A percentile compares a stretch with the other conserved stretches of the same genome.
These are phyloP conservation scores for Meganola albula DNA, from an alignment of 2,888 invertebrate species.

Conservation along the genomic window DNA sequence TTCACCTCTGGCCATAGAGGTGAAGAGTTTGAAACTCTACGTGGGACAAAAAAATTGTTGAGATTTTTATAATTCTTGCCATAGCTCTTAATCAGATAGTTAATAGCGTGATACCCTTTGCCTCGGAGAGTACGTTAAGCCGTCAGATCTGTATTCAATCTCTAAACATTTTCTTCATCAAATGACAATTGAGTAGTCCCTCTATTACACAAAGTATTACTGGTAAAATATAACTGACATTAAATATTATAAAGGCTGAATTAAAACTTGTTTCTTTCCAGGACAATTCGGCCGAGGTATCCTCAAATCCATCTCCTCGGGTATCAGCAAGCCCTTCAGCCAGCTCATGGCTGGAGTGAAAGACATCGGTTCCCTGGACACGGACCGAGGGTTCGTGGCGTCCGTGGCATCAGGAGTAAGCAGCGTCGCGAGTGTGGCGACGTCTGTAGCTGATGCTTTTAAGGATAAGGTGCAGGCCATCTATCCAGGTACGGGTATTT, in stretches of 20 bases:
- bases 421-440: conserved; percentile 60
- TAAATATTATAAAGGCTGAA: neutral
- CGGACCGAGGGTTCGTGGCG: conserved; percentile 75
- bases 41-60: too few species aligned
- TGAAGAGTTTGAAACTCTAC: too few species aligned
- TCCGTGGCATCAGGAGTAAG: conserved; percentile 61
- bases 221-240: neutral
- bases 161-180: too few species aligned
- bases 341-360: conserved; percentile 76
- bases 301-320: conserved; percentile 58
- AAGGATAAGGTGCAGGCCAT: conserved; percentile 75
- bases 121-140: too few species aligned
- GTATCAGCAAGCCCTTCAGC: conserved; percentile 70
- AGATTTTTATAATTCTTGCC: too few species aligned
- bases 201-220: too few species aligned
- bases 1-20: too few species aligned
- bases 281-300: conserved; percentile 71
- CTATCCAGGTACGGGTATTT: conserved; percentile 82
- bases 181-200: too few species aligned
- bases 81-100: too few species aligned
- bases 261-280: conserved; percentile 23
- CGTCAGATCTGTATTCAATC: too few species aligned
- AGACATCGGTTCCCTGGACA: conserved; percentile 79
- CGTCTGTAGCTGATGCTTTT: conserved; percentile 63
- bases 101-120: too few species aligned